Conservation (phyloP, 2,888 invertebrate genomes). For the Ophraella communa region DNA sequence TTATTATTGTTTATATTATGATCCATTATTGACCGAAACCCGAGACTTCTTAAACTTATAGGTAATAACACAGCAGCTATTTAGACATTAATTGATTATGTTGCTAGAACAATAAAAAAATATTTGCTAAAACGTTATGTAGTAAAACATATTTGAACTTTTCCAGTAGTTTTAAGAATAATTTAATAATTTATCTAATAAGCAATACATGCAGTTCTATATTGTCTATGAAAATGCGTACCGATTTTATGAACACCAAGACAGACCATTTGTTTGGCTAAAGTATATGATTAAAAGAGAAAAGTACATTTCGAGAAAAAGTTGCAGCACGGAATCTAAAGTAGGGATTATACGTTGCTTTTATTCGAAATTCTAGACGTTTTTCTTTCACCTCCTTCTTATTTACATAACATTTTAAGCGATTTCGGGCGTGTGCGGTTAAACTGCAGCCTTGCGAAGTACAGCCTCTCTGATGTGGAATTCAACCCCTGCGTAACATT, state of each 20-base stretch:
- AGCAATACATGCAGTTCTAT: not conserved
- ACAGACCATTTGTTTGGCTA: not conserved
- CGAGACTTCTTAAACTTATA: no score
- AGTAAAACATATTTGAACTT: no score
- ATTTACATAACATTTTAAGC: conserved; percentile 41
- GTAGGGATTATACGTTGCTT: conserved; percentile 35
- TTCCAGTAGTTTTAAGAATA: no score
- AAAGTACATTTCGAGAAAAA: conserved; percentile 27
- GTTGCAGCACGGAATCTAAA: conserved; percentile 33
- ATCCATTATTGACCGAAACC: no score
- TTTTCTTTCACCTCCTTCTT: conserved; percentile 37
- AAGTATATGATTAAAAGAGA: conserved; percentile 2
- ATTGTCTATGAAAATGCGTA: no score
- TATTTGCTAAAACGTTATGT: no score
- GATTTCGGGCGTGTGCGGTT: conserved; percentile 34
- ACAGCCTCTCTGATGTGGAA: conserved; percentile 6
- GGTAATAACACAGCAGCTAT: no score
- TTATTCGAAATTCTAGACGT: conserved; percentile 31
- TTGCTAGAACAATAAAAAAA: no score
- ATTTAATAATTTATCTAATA: not conserved
- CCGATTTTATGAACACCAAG: no score
- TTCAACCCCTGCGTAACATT: conserved; percentile 8
- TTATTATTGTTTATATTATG: no score
- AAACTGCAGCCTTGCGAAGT: conserved; percentile 22
- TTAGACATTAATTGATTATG: no score